phyloP scores from a whole-genome alignment of 2,888 invertebrate species.

The Azorinus chamasolen region DNA sequence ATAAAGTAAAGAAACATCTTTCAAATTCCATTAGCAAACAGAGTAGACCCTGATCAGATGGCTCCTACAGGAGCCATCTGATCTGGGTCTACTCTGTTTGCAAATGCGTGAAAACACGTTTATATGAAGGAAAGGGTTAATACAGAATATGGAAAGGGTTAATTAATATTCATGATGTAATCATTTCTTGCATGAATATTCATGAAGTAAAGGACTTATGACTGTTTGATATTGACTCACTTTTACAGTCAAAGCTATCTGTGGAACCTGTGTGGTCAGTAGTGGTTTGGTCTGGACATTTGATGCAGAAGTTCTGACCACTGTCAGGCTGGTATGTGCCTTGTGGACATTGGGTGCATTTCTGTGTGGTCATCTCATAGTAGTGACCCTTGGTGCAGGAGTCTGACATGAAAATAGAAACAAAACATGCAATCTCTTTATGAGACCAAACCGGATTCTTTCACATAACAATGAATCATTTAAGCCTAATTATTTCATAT shows the following conservation, averaged over 20 bases:
- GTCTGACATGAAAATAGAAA: conserved; percentile 68
- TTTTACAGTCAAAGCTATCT: conserved; percentile 86
- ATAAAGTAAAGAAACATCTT: too few species aligned
- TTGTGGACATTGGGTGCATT: conserved; percentile 83
- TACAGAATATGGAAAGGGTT: too few species aligned
- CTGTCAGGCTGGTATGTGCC: conserved; percentile 84
- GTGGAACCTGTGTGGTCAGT: conserved; percentile 86
- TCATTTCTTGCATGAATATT: too few species aligned
- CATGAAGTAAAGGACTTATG: too few species aligned
- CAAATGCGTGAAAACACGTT: too few species aligned
- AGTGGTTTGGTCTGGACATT: conserved; percentile 86
- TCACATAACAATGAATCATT: not conserved
- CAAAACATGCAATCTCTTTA: not conserved
- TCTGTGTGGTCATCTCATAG: conserved; percentile 77
- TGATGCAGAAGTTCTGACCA: conserved; percentile 85
- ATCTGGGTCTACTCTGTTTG: too few species aligned
- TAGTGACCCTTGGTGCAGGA: conserved; percentile 84
- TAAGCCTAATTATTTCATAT: not conserved
- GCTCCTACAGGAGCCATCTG: too few species aligned
- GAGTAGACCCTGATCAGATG: too few species aligned
- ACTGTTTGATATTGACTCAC: conserved; percentile 81
- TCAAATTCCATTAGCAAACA: too few species aligned
- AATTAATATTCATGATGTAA: too few species aligned
- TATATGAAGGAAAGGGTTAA: too few species aligned
- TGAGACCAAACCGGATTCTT: not conserved